Evolutionary conservation across 2,113 vertebrate genomes (phyloP).

Genomic region (Platichthys flesus): DNA sequence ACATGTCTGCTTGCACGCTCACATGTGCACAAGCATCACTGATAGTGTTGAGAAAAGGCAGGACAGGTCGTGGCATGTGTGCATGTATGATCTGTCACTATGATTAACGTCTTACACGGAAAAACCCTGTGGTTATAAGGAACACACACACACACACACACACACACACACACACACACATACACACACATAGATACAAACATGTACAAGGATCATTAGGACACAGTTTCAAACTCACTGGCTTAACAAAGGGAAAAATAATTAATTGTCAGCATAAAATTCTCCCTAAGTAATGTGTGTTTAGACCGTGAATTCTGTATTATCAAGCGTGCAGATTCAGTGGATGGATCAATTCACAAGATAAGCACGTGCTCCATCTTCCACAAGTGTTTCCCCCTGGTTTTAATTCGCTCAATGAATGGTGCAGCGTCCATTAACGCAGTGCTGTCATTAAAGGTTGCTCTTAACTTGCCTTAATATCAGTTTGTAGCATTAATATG

Average conservation of each 20-base stretch:
- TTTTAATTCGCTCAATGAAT: no score
- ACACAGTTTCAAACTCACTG: no score
- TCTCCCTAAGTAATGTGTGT: no score
- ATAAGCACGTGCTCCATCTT: no score
- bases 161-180: slow-evolving; percentile 7
- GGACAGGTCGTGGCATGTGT: slow-evolving; percentile 13
- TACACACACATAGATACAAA: background rate
- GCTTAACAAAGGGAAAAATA: no score
- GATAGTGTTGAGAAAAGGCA: slow-evolving; percentile 17
- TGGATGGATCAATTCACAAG: no score
- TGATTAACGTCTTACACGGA: slow-evolving; percentile 35
- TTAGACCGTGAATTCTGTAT: no score
- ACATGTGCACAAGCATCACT: background rate
- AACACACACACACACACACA: slow-evolving; percentile 4
- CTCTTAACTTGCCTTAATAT: background rate
- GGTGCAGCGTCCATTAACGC: no score
- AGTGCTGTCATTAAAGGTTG: background rate
- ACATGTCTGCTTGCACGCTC: background rate
- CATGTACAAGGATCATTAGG: background rate
- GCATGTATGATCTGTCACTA: slow-evolving; percentile 34
- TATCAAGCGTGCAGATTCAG: no score
- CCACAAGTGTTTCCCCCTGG: no score
- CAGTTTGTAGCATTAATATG: background rate
- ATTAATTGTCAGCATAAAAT: no score
- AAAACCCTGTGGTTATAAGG: slow-evolving; percentile 10